Evolutionary conservation across 2,888 invertebrate species (phyloP).

Genomic region (Orthosia gothica): DNA sequence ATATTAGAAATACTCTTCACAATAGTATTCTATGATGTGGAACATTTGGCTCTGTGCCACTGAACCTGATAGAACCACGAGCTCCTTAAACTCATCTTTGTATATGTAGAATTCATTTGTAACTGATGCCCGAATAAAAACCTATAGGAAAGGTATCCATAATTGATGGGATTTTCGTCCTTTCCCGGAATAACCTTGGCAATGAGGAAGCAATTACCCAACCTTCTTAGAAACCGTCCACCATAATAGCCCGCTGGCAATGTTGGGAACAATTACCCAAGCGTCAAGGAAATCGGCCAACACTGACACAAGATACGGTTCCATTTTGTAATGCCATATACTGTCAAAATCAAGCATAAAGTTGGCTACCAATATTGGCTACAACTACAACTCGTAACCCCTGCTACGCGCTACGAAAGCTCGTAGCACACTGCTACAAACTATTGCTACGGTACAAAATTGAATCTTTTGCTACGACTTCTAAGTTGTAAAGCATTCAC

Average conservation of each 20-base stretch:
- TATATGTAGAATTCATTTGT: slow-evolving; percentile 26
- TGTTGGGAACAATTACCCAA: slow-evolving; percentile 25
- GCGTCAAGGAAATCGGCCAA: slow-evolving; percentile 14
- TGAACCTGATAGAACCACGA: slow-evolving; percentile 2
- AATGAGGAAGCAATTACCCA: slow-evolving; percentile 34
- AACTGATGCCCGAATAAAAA: slow-evolving; percentile 6
- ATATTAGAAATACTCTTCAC: slow-evolving; percentile 19
- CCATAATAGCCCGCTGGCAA: slow-evolving; percentile 4
- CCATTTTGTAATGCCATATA: slow-evolving; percentile 13
- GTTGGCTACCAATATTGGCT: slow-evolving; percentile 25
- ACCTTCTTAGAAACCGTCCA: slow-evolving; percentile 13
- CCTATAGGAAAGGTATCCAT: neutral
- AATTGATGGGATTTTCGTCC: neutral
- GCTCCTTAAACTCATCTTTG: slow-evolving; percentile 11
- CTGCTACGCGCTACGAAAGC: slow-evolving; percentile 48
- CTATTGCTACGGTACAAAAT: slow-evolving; percentile 26
- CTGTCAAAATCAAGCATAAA: slow-evolving; percentile 24
- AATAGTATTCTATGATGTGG: slow-evolving; percentile 17
- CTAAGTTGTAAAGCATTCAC: neutral
- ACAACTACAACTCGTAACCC: slow-evolving; percentile 16
- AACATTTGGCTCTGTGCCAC: slow-evolving; percentile 44
- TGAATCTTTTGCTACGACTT: slow-evolving; percentile 13
- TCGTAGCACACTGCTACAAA: slow-evolving; percentile 52
- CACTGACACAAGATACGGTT: neutral
- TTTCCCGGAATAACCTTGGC: slow-evolving; percentile 9